Conservation (phyloP, 1,140 invertebrate genomes). For the Pogonomyrmex californicus region DNA sequence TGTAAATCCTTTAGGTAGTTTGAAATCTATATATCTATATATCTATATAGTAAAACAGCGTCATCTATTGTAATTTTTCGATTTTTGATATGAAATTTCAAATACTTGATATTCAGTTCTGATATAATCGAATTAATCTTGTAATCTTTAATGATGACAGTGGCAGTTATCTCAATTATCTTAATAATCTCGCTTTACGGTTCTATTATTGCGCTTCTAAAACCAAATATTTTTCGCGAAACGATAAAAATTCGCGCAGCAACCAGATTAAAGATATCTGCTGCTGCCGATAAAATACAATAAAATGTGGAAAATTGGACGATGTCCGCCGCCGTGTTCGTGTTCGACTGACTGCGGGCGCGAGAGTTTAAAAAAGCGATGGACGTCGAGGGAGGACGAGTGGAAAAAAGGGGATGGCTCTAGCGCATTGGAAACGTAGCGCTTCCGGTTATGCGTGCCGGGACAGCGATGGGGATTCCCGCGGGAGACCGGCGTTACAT, state of each 20-base stretch:
- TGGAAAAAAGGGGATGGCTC: constrained; percentile 23
- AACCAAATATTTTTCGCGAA: constrained; percentile 39
- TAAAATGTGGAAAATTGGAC: constrained; percentile 86
- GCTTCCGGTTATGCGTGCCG: constrained; percentile 65
- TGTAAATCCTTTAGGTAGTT: not conserved
- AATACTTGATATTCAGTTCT: not conserved
- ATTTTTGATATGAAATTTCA: not conserved
- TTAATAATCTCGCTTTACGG: not conserved
- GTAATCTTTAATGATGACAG: not conserved
- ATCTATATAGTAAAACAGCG: not conserved
- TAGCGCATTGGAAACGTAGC: constrained; percentile 55
- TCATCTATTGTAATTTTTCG: not conserved
- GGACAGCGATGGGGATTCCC: constrained; percentile 77
- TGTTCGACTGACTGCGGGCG: constrained; percentile 19
- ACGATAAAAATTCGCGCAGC: constrained; percentile 52
- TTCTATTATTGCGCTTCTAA: not conserved
- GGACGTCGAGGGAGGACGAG: constrained; percentile 42
- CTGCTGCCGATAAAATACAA: constrained; percentile 77
- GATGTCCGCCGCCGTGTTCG: constrained; percentile 76
- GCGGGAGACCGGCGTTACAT: constrained; percentile 79
- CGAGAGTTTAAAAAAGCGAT: constrained; percentile 47
- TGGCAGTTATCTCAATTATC: not conserved
- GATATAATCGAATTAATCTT: not conserved
- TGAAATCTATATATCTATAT: not conserved
- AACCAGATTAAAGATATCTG: constrained; percentile 59